Evolutionary conservation across 2,797 vertebrate species (phyloP).

Genomic region (Neosilurus hyrtlii): DNA sequence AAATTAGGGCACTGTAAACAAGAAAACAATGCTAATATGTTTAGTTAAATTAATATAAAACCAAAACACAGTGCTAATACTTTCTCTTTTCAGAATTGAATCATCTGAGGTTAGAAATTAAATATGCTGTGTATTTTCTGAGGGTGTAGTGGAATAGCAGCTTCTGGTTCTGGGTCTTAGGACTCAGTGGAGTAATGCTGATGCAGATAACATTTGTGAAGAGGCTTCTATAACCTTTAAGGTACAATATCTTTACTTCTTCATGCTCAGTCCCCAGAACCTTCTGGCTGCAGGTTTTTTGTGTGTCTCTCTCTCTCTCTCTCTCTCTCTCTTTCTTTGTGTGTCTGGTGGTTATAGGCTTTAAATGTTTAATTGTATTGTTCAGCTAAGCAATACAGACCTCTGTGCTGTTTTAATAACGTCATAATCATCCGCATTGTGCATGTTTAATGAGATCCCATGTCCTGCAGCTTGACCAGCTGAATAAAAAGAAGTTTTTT

Average conservation of each 20-base stretch:
- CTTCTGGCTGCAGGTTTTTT: slow-evolving; percentile 21
- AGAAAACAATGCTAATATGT: not conserved
- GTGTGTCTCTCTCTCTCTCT: not conserved
- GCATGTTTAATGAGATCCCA: slow-evolving; percentile 30
- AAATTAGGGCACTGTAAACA: not conserved
- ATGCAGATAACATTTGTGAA: slow-evolving; percentile 57
- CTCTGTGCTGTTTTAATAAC: slow-evolving; percentile 36
- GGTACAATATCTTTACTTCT: slow-evolving; percentile 29
- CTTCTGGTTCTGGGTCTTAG: not conserved
- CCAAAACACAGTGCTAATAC: not conserved
- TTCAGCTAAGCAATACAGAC: slow-evolving; percentile 39
- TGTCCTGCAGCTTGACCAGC: not conserved
- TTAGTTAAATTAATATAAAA: not conserved
- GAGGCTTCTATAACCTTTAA: slow-evolving; percentile 48
- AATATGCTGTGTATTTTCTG: not conserved
- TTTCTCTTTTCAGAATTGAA: not conserved
- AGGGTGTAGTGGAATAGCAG: not conserved
- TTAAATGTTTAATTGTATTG: slow-evolving; percentile 46
- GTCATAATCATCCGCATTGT: slow-evolving; percentile 41
- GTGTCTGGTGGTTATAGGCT: not conserved
- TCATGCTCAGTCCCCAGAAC: slow-evolving; percentile 47
- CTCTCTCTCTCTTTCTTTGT: not conserved
- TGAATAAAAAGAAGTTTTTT: not conserved
- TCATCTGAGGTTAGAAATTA: not conserved
- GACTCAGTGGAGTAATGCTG: slow-evolving; percentile 45